Conservation (phyloP, 2,113 vertebrate genomes). For the Aythya baeri region DNA sequence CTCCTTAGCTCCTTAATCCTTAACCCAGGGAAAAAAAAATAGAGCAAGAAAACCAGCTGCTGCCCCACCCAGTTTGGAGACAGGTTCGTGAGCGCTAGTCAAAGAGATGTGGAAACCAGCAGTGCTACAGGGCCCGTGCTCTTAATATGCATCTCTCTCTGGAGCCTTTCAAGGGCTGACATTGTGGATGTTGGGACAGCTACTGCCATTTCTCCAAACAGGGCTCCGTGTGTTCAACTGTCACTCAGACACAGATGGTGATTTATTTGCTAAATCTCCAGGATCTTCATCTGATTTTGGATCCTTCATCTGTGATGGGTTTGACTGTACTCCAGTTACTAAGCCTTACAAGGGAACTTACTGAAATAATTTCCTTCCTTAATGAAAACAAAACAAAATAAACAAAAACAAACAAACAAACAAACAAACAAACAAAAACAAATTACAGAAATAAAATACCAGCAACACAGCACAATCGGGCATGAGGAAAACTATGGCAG, state of each 20-base stretch:
- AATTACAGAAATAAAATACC: background rate
- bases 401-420: background rate
- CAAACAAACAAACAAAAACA: background rate
- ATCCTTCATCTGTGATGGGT: background rate
- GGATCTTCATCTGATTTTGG: background rate
- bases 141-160: background rate
- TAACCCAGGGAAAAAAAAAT: background rate
- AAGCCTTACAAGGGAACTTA: background rate
- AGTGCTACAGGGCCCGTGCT: background rate
- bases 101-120: background rate
- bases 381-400: background rate
- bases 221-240: background rate
- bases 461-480: background rate
- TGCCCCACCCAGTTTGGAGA: background rate
- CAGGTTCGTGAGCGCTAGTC: background rate
- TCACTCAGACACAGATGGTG: background rate
- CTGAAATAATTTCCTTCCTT: background rate
- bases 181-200: background rate
- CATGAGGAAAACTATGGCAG: background rate
- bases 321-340: background rate
- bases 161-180: background rate
- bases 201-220: background rate
- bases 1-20: fast-evolving
- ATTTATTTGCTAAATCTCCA: background rate
- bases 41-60: background rate